phyloP scores from a whole-genome alignment of 1,140 invertebrate species.

The Drosophila rhopaloa region DNA sequence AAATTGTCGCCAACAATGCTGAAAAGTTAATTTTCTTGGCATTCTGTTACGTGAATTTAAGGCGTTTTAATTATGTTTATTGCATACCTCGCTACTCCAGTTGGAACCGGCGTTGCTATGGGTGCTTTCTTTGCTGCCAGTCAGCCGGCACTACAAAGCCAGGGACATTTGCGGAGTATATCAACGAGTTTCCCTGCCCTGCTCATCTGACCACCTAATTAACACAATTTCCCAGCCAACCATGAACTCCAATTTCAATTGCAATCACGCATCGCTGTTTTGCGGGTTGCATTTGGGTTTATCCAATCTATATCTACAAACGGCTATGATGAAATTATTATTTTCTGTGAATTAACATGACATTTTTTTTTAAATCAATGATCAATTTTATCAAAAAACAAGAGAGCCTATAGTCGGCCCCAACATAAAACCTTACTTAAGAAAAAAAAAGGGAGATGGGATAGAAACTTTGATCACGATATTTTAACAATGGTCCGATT shows the following conservation, averaged over 20 bases:
- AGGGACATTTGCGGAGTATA: not conserved
- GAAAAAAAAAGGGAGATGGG: too few relatives aligned
- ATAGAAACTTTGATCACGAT: too few relatives aligned
- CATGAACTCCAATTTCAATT: not conserved
- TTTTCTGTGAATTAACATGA: too few relatives aligned
- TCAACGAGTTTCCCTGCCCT: not conserved
- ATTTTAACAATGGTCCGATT: too few relatives aligned
- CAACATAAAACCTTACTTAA: too few relatives aligned
- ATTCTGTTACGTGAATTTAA: conserved; percentile 63
- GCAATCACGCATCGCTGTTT: not conserved
- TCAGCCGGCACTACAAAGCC: not conserved
- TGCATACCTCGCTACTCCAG: conserved; percentile 32
- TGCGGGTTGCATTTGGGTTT: not conserved
- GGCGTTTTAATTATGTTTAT: conserved; percentile 79
- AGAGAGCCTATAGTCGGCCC: too few relatives aligned
- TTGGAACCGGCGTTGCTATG: not conserved
- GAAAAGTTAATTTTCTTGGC: conserved; percentile 79
- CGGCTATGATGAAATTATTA: too few relatives aligned
- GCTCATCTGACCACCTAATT: conserved; percentile 12
- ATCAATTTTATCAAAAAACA: too few relatives aligned
- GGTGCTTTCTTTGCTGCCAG: not conserved
- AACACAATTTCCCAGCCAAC: conserved; percentile 12
- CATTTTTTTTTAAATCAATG: too few relatives aligned
- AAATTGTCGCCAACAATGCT: conserved; percentile 78
- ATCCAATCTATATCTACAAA: too few relatives aligned